Evolutionary conservation across 2,888 invertebrate genomes (phyloP), one percentile per base, ranked within the genome.

Genomic region (Morpho helenor): DNA sequence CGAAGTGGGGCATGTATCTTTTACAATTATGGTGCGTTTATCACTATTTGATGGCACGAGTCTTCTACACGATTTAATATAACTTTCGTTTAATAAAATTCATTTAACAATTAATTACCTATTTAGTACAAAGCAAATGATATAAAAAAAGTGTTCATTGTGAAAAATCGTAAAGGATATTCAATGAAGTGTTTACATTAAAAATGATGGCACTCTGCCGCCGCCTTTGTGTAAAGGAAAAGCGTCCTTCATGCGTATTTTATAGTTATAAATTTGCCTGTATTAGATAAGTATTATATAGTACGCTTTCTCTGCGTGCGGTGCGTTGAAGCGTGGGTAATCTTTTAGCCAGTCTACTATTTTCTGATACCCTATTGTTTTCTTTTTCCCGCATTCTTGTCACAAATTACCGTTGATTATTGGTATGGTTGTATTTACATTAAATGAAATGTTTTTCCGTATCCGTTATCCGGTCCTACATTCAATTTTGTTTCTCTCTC

Each of bases 1-100:
- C 85, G 78, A 87, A 87, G 84, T 87, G 82, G 87, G 82, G 81
- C 87, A 83, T 79, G 79, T 82, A 77, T 80, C 76, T 82, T 79
- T 79, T 79, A 82, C 81, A 84, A 83, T 84, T 83, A 84, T 71
- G 76, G 71, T 80, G 76, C 76, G 76, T 75, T 80, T 77, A 79
- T 66, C 69, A 63, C 60, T 66, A 61, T 68, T 64, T 66, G 59
- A 55, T 23, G 52, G 60, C 61, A 59, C 53, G 58, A 54, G 56
- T 49, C 46, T 55, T 53, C 45, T 59, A 42, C 5, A 5, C 31
- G 16, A 16, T 31, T 31, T 31, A 31, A 31, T 31, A 31, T 31
- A 31, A 31, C 31, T 31, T 5, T 31, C 16, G 16, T 5, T 31
- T 3, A 31, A 31, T 31, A 3, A 31, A 31, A 31, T 31, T 31